Evolutionary conservation across 2,113 vertebrate species (phyloP).

Genomic region (Zapornia atra): DNA sequence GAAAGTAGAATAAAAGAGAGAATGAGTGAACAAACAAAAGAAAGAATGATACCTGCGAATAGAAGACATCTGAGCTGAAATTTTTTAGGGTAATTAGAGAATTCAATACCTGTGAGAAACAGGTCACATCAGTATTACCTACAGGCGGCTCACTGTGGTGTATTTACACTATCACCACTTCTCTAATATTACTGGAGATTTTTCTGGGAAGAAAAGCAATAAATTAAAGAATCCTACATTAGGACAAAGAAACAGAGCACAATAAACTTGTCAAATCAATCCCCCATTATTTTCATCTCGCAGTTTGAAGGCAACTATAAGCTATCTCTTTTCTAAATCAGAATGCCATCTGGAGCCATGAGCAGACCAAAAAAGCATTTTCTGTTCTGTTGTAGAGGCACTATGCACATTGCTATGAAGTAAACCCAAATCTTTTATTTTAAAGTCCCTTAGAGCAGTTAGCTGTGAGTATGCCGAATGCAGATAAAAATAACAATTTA

Average conservation of each 20-base stretch:
- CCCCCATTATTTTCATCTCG: background rate
- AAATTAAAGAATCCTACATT: constrained; percentile 43
- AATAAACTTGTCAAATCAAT: constrained; percentile 48
- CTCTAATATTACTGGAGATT: constrained; percentile 36
- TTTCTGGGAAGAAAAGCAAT: constrained; percentile 37
- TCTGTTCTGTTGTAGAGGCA: background rate
- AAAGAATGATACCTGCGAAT: constrained; percentile 39
- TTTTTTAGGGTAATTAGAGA: constrained; percentile 57
- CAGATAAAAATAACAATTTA: background rate
- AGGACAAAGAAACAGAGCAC: constrained; percentile 38
- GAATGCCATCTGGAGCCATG: background rate
- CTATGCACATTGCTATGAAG: background rate
- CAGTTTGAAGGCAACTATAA: constrained; percentile 40
- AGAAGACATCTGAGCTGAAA: constrained; percentile 53
- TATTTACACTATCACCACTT: constrained; percentile 41
- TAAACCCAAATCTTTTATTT: background rate
- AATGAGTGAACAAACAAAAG: constrained; percentile 23
- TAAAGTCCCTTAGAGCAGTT: background rate
- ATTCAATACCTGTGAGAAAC: constrained; percentile 71
- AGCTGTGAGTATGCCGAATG: background rate
- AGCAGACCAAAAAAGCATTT: constrained; percentile 17
- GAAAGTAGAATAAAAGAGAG: background rate
- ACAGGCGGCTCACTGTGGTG: constrained; percentile 38
- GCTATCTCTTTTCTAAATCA: constrained; percentile 28
- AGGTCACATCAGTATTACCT: constrained; percentile 18